Evolutionary conservation across 1,140 invertebrate species (phyloP).

Genomic region (Hirudo medicinalis): DNA sequence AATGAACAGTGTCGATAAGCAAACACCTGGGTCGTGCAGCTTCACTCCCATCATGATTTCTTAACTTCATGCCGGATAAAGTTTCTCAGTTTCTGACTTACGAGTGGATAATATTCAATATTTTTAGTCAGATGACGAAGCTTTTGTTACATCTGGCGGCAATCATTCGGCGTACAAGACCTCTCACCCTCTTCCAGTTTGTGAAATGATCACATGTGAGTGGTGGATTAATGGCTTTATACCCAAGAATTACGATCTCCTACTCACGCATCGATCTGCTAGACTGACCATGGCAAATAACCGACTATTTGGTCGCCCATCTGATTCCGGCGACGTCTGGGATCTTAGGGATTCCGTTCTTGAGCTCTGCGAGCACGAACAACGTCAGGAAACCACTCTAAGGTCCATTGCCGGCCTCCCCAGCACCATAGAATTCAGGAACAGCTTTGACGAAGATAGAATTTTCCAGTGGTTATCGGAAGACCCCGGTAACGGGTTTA

Average conservation of each 20-base stretch:
- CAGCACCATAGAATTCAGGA: background rate
- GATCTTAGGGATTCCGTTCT: slow-evolving; percentile 38
- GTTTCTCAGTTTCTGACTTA: background rate
- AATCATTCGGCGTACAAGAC: background rate
- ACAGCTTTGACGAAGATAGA: slow-evolving; percentile 18
- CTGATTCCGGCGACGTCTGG: slow-evolving; percentile 33
- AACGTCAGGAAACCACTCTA: slow-evolving; percentile 2
- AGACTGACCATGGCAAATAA: slow-evolving; percentile 24
- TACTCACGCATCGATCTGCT: slow-evolving; percentile 31
- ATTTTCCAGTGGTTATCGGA: slow-evolving; percentile 34
- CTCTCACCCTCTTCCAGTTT: background rate
- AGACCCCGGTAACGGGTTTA: slow-evolving; percentile 37
- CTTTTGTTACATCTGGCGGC: too few species aligned
- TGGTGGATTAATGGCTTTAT: slow-evolving; percentile 34
- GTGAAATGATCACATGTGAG: slow-evolving; percentile 28
- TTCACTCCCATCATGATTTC: background rate
- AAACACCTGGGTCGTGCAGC: background rate
- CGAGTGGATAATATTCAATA: background rate
- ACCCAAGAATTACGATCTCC: slow-evolving; percentile 21
- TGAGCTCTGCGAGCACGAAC: slow-evolving; percentile 32
- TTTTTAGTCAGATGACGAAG: too few species aligned
- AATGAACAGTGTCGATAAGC: background rate
- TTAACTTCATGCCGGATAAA: too few species aligned
- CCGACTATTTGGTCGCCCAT: slow-evolving; percentile 14
- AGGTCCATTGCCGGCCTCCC: background rate